phyloP scores from a whole-genome alignment of 2,797 vertebrate species.

The Simalia tracyae region DNA sequence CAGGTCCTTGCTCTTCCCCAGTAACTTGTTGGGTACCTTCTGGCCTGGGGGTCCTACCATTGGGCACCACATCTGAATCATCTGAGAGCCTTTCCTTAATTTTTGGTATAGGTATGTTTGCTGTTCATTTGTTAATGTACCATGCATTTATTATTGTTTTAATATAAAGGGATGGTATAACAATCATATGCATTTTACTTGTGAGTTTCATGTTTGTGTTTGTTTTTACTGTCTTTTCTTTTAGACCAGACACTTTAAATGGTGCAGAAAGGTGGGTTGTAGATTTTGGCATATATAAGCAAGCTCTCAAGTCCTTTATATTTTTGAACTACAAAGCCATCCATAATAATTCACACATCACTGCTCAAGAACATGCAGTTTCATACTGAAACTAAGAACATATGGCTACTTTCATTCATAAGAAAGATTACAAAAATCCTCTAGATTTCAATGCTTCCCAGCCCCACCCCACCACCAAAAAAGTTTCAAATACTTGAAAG shows the following conservation, averaged over 20 bases:
- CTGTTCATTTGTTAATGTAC: not conserved
- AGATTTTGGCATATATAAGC: not conserved
- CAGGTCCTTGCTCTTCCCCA: no score
- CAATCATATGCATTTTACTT: fast-evolving
- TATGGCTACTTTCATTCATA: not conserved
- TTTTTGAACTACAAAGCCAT: not conserved
- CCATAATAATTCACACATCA: not conserved
- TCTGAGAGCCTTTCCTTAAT: no score
- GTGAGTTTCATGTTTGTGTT: not conserved
- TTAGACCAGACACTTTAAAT: not conserved
- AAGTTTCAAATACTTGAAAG: not conserved
- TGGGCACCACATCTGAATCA: no score
- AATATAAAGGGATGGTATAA: not conserved
- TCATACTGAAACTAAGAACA: not conserved
- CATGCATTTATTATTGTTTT: not conserved
- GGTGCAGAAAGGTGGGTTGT: not conserved
- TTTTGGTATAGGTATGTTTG: not conserved
- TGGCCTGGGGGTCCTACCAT: no score
- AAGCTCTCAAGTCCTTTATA: not conserved
- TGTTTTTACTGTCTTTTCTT: not conserved
- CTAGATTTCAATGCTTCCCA: not conserved
- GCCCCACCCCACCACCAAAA: not conserved
- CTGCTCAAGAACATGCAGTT: not conserved
- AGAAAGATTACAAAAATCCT: fast-evolving
- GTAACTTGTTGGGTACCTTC: no score